Conservation (phyloP, 2,797 vertebrate genomes). For the Sternotherus odoratus region DNA sequence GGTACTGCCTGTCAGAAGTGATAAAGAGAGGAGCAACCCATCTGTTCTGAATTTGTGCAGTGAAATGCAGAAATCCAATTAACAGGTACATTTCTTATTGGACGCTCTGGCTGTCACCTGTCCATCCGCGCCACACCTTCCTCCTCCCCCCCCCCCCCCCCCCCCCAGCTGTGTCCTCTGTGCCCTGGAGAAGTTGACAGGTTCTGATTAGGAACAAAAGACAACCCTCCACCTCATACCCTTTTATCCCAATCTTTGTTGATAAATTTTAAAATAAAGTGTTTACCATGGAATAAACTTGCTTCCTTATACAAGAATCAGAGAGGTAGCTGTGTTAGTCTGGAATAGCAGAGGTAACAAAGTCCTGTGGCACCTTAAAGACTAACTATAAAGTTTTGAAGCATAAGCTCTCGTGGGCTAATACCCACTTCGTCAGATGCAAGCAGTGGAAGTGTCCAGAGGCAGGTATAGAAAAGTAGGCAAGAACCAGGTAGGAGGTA, state of each 20-base stretch:
- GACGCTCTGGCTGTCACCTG: slow-evolving; percentile 41
- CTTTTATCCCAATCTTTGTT: not conserved
- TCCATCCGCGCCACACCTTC: too few species aligned
- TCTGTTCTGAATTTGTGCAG: slow-evolving; percentile 33
- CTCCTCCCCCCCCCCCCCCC: not conserved
- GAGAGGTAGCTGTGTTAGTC: too few species aligned
- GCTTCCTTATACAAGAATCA: not conserved
- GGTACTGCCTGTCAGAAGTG: slow-evolving; percentile 41
- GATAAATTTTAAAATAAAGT: not conserved
- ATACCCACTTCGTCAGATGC: too few species aligned
- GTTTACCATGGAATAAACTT: not conserved
- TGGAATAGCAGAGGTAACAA: too few species aligned
- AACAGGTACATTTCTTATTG: slow-evolving; percentile 12
- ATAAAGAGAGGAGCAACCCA: slow-evolving; percentile 30
- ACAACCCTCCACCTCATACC: fast-evolving
- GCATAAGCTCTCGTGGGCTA: too few species aligned
- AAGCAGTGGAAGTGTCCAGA: too few species aligned
- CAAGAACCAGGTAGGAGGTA: too few species aligned
- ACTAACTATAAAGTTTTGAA: too few species aligned
- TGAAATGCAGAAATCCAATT: slow-evolving; percentile 41
- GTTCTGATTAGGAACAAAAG: not conserved
- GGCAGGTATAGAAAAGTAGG: too few species aligned
- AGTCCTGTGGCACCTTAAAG: too few species aligned
- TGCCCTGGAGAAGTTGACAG: not conserved
- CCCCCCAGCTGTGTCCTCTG: not conserved